Evolutionary conservation across 2,797 vertebrate species (phyloP).

Genomic region (Lepidocolaptes lacrymiger): DNA sequence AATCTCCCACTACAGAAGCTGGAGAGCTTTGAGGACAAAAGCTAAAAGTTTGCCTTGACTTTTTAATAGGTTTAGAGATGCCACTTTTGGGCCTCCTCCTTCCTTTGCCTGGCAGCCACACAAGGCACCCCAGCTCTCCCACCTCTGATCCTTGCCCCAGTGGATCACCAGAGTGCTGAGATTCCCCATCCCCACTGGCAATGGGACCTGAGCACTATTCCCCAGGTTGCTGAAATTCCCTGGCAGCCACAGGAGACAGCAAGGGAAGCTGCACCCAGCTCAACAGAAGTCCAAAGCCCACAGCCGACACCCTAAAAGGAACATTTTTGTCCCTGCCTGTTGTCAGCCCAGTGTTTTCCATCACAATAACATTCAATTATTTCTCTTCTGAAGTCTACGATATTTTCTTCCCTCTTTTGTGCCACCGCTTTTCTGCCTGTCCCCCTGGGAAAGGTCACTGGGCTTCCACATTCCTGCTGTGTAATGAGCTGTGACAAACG

Average conservation of each 20-base stretch:
- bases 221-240: background rate
- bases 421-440: slow-evolving; percentile 14
- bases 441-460: slow-evolving; percentile 59
- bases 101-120: background rate
- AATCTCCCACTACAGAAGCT: background rate
- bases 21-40: background rate
- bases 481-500: slow-evolving; percentile 46
- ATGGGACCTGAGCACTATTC: background rate
- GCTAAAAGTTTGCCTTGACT: background rate
- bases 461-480: slow-evolving; percentile 51
- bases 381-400: slow-evolving; percentile 17
- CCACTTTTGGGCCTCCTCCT: background rate
- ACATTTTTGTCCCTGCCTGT: background rate
- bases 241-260: background rate
- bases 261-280: background rate
- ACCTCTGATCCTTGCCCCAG: background rate
- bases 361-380: slow-evolving; percentile 55
- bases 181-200: background rate
- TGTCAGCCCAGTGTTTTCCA: slow-evolving; percentile 31
- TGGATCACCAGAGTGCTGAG: background rate
- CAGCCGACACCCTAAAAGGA: background rate
- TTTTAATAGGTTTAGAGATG: background rate
- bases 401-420: slow-evolving; percentile 37
- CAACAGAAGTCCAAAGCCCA: background rate
- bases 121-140: background rate